phyloP scores from a whole-genome alignment of 2,797 vertebrate genomes.

The Mus spretus region DNA sequence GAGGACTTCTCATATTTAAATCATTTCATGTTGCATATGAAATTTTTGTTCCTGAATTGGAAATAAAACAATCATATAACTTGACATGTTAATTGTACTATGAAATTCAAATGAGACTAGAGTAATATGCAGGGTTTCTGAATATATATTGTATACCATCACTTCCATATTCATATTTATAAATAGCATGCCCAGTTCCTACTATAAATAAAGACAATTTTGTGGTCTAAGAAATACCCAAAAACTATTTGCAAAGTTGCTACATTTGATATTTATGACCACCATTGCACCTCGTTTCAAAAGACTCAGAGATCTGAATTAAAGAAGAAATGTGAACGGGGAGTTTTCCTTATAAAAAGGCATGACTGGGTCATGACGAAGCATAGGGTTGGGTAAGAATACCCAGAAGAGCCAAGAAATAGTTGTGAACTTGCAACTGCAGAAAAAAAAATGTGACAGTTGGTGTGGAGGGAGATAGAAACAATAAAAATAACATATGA shows the following conservation, averaged over 20 bases:
- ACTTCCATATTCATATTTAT: neutral
- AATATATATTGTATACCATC: neutral
- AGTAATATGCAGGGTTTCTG: neutral
- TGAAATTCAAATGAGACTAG: slow-evolving; percentile 29
- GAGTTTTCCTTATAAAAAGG: neutral
- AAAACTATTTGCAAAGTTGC: neutral
- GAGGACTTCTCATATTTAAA: neutral
- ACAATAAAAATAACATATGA: neutral
- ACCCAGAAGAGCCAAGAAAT: neutral
- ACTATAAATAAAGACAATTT: neutral
- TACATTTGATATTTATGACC: neutral
- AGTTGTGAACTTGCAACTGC: neutral
- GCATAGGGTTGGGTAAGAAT: neutral
- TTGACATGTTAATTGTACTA: neutral
- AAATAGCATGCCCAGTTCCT: neutral
- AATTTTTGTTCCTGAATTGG: neutral
- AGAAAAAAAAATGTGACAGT: neutral
- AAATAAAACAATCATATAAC: neutral
- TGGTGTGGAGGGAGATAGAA: neutral
- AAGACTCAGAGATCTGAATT: neutral
- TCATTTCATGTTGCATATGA: neutral
- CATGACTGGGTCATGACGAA: neutral
- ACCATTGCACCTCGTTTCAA: neutral
- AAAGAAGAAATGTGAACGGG: neutral
- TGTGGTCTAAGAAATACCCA: neutral